Conservation (phyloP, 2,888 invertebrate species). For the Sarcophaga caerulescens region DNA sequence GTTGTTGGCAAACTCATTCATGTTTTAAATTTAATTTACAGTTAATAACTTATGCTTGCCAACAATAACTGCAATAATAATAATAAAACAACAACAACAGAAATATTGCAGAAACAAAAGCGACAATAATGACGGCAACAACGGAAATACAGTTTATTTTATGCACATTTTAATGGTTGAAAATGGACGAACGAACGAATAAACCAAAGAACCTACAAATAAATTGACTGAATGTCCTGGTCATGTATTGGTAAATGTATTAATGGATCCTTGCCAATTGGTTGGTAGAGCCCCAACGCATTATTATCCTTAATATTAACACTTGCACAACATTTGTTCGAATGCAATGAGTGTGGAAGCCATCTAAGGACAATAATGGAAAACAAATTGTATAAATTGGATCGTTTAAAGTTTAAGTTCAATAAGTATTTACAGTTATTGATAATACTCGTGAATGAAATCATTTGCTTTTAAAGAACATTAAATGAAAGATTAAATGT, state of each 20-base stretch:
- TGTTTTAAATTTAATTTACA: conserved; percentile 69
- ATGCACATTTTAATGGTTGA: conserved; percentile 5
- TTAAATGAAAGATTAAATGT: too few relatives aligned
- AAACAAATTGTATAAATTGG: not conserved
- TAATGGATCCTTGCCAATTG: conserved; percentile 66
- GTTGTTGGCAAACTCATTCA: conserved; percentile 59
- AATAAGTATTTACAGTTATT: too few relatives aligned
- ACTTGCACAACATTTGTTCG: not conserved
- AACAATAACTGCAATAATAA: conserved; percentile 1
- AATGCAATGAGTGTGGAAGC: not conserved
- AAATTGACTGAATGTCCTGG: conserved; percentile 12
- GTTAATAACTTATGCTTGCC: conserved; percentile 68
- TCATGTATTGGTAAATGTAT: conserved; percentile 40
- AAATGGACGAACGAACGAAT: not conserved
- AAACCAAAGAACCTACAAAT: not conserved
- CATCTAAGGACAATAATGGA: conserved; percentile 1
- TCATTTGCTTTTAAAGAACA: too few relatives aligned
- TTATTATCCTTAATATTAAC: conserved; percentile 36
- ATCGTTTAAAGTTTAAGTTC: too few relatives aligned
- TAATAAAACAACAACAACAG: conserved; percentile 16
- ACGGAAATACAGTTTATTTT: conserved; percentile 58
- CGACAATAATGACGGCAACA: conserved; percentile 57
- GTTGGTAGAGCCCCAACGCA: conserved; percentile 21
- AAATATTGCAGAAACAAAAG: conserved; percentile 56
- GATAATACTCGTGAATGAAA: too few relatives aligned